Conservation (phyloP, 2,888 invertebrate species). For the Synergus umbraculus region DNA sequence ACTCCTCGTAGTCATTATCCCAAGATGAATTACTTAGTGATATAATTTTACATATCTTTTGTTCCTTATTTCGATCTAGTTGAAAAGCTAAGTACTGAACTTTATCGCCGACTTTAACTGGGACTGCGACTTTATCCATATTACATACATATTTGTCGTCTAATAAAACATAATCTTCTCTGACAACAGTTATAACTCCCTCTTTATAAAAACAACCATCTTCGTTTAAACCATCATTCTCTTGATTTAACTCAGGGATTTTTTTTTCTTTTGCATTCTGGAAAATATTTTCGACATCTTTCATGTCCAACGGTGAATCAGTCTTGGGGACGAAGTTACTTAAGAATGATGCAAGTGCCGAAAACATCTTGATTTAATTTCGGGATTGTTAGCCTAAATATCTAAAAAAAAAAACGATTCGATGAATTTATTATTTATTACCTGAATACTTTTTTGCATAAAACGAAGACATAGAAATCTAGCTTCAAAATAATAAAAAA, state of each 20-base stretch:
- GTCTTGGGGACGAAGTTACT: slow-evolving; percentile 31
- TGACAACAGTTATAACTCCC: slow-evolving; percentile 82
- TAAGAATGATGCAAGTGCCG: slow-evolving; percentile 73
- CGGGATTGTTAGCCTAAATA: slow-evolving; percentile 58
- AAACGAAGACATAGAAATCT: background rate
- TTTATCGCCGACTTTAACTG: slow-evolving; percentile 79
- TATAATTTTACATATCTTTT: slow-evolving; percentile 81
- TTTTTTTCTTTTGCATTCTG: slow-evolving; percentile 49
- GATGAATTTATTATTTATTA: too few species aligned
- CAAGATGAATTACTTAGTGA: slow-evolving; percentile 76
- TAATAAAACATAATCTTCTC: slow-evolving; percentile 79
- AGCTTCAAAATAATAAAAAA: background rate
- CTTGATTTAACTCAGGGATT: background rate
- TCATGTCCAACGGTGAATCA: slow-evolving; percentile 51
- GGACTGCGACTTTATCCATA: slow-evolving; percentile 68
- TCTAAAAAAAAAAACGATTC: slow-evolving; percentile 32
- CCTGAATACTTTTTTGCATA: background rate
- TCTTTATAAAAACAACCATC: slow-evolving; percentile 66
- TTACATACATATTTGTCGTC: slow-evolving; percentile 82
- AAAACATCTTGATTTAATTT: slow-evolving; percentile 76
- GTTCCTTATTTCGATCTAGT: slow-evolving; percentile 74
- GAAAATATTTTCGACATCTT: slow-evolving; percentile 58
- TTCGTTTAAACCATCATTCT: slow-evolving; percentile 27
- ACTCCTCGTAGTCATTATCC: slow-evolving; percentile 67
- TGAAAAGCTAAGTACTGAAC: slow-evolving; percentile 81